Base-by-base conservation (phyloP, 2,113 vertebrate species). In the Cynoglossus semilaevis region DNA sequence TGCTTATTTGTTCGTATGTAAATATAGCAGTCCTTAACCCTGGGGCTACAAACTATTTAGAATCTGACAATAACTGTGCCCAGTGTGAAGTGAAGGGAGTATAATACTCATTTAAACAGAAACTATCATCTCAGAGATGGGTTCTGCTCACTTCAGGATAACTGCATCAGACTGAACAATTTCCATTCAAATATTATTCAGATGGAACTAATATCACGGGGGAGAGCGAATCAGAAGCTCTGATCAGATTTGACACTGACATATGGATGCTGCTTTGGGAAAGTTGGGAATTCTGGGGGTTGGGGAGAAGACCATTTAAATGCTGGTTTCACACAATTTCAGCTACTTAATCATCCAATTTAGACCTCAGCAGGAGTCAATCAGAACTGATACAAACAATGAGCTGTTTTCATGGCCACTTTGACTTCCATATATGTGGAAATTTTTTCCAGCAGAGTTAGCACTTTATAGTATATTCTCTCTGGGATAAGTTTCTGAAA, bases 101-200 rank as follows among this genome's bases (percentile, higher is more conserved):
- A 13, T 41, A 47, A 56, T 68, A 65, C 50, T 68, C 56, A 53
- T 80, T 79, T 65, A 72, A 51, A 36, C 48, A 56, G 54, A 63
- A 57, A 52, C 51, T 76, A 62, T 74, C 76, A 70, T 76, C 68
- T 40, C 34, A 37, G 38, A 70, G 72, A 83, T 76, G 57, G 73
- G 73, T 74, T 66, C 53, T 50, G 45, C 77, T 87, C 76, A 70
- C 65, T 85, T 82, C 63, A 79, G 82, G 71, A 83, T 84, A 78
- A 87, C 83, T 40, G 59, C 65, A 61, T 80, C 76, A 84, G 56
- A 79, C 51, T 71, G 74, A 76, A 62, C 63, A 68, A 81, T 85
- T 85, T 79, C 73, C 51, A 78, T 85, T 74, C 68, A 70, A 67
- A 82, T 84, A 72, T 86, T 77, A 82, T 63, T 83, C 79, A 76